Evolutionary conservation across 2,888 invertebrate genomes (phyloP).

Genomic region (Agonopterix heracliana): DNA sequence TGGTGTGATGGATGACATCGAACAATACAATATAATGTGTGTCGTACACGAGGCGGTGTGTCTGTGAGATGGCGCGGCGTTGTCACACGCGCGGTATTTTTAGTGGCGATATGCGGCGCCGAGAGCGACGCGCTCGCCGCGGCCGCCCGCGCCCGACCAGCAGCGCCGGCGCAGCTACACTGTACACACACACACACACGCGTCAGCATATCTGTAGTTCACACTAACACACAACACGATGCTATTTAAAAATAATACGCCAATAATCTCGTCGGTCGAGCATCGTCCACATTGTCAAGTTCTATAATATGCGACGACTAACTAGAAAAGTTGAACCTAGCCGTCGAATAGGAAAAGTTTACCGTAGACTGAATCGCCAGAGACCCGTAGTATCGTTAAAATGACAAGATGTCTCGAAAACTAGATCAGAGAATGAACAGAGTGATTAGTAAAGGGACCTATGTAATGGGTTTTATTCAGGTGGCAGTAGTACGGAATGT

Average conservation of each 20-base stretch:
- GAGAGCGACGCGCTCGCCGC: background rate
- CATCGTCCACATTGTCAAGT: background rate
- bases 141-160: background rate
- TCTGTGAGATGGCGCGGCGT: background rate
- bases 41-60: background rate
- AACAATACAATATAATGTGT: background rate
- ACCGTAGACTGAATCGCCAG: too few relatives aligned
- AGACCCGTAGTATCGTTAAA: too few relatives aligned
- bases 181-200: slow-evolving; percentile 10
- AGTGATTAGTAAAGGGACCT: too few relatives aligned
- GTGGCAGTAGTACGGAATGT: background rate
- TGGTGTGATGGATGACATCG: too few relatives aligned
- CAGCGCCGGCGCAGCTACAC: background rate
- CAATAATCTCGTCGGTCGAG: slow-evolving; percentile 26
- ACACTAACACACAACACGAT: slow-evolving; percentile 29
- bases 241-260: slow-evolving; percentile 37
- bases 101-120: too few relatives aligned
- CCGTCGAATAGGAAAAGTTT: too few relatives aligned
- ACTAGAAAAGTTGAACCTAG: too few relatives aligned
- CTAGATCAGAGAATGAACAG: too few relatives aligned
- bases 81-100: slow-evolving; percentile 2
- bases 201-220: slow-evolving; percentile 7
- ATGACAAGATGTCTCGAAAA: too few relatives aligned
- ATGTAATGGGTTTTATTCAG: background rate
- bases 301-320: too few relatives aligned